These are phyloP conservation scores for Paramormyrops hopkinsi DNA, from an alignment of 2,797 vertebrate genomes.

Conservation along the genomic window DNA sequence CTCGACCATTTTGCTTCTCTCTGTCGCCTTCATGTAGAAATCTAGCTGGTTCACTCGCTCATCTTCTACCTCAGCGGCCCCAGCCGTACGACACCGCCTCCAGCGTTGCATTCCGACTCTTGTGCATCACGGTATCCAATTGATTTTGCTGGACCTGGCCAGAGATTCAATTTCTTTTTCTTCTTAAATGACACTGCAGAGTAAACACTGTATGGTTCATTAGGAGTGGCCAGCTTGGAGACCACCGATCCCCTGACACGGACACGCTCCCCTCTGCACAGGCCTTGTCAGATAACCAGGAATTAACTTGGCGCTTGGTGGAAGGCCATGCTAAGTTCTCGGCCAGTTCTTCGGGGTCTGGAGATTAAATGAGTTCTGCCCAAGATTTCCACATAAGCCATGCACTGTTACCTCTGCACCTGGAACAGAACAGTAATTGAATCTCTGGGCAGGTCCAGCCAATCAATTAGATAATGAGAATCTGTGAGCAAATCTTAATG, in stretches of 20 bases:
- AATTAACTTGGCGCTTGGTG: constrained; percentile 47
- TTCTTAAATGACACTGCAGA: constrained; percentile 42
- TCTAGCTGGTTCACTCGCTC: neutral
- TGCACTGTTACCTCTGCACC: constrained; percentile 7
- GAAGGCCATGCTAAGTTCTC: constrained; percentile 48
- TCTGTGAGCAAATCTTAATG: neutral
- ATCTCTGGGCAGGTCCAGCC: neutral
- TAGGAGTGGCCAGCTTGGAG: constrained; percentile 36
- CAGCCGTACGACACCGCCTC: constrained; percentile 30
- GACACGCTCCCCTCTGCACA: constrained; percentile 34
- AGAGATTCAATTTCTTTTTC: constrained; percentile 51
- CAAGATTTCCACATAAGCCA: constrained; percentile 26
- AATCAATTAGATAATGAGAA: constrained; percentile 14
- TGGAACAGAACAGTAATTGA: constrained; percentile 7
- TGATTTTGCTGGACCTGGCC: constrained; percentile 48
- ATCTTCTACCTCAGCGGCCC: neutral
- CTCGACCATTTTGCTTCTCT: neutral
- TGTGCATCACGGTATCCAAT: constrained; percentile 39
- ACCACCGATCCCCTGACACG: constrained; percentile 36
- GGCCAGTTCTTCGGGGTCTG: constrained; percentile 46
- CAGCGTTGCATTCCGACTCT: constrained; percentile 41
- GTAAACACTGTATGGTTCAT: constrained; percentile 42
- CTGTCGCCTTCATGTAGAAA: neutral
- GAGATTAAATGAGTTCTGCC: constrained; percentile 34
- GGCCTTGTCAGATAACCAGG: constrained; percentile 51